Conservation (phyloP, 2,113 vertebrate genomes). For the Pogona vitticeps region DNA sequence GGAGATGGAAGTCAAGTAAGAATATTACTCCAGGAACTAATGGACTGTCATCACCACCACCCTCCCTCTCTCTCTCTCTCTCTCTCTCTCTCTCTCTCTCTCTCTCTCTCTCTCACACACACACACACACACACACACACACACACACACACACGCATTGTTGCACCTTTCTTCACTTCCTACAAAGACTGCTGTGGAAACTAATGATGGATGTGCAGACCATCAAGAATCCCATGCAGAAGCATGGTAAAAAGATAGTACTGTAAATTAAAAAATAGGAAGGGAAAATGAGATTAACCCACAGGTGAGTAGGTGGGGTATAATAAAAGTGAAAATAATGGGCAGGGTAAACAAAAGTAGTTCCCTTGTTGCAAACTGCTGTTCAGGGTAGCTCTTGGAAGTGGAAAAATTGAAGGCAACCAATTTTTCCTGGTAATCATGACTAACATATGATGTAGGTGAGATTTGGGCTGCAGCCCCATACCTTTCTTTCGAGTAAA, state of each 20-base stretch:
- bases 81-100: neutral
- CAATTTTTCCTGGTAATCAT: neutral
- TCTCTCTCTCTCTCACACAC: neutral
- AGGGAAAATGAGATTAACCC: neutral
- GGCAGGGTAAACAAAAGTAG: neutral
- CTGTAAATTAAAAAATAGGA: neutral
- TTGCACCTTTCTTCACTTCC: neutral
- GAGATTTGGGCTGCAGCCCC: neutral
- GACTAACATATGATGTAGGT: neutral
- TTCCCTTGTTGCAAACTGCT: neutral
- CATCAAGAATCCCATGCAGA: neutral
- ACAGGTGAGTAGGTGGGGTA: too few relatives aligned
- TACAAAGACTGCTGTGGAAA: neutral
- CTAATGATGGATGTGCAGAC: neutral
- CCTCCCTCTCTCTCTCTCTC: neutral
- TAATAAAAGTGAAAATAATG: neutral
- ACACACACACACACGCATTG: neutral
- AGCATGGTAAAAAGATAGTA: neutral
- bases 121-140: neutral
- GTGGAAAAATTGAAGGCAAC: neutral
- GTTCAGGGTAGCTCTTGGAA: neutral
- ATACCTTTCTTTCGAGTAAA: neutral
- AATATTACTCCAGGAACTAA: too few relatives aligned
- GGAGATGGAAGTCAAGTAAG: too few relatives aligned
- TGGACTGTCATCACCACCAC: too few relatives aligned